Conservation (phyloP, 2,113 vertebrate species). For the Camelus dromedarius region DNA sequence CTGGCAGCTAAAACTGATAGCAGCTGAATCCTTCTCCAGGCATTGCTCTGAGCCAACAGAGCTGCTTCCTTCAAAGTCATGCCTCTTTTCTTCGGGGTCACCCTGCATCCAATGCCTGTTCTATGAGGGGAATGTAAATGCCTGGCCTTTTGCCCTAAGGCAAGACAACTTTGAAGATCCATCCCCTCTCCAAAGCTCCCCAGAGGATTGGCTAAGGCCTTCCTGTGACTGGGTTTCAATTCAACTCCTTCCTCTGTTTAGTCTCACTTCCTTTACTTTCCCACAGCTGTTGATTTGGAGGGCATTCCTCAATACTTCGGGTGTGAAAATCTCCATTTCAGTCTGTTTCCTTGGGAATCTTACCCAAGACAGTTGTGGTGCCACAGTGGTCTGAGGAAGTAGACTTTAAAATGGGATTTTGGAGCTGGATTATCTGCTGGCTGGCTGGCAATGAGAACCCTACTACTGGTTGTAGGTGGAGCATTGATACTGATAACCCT, state of each 20-base stretch:
- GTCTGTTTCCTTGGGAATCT: not conserved
- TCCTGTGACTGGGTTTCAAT: not conserved
- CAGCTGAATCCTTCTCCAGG: not conserved
- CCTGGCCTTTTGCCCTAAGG: not conserved
- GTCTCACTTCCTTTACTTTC: not conserved
- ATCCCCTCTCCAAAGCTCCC: not conserved
- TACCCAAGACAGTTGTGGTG: not conserved
- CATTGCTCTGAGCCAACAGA: not conserved
- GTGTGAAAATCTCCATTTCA: not conserved
- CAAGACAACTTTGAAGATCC: not conserved
- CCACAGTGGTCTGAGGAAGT: slow-evolving; percentile 34
- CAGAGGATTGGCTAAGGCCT: not conserved
- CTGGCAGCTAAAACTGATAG: not conserved
- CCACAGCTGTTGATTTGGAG: not conserved
- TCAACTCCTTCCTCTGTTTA: not conserved
- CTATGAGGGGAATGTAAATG: not conserved
- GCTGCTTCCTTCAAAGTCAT: not conserved
- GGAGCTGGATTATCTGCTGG: not conserved
- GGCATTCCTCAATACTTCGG: not conserved
- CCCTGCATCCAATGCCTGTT: not conserved
- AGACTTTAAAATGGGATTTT: slow-evolving; percentile 32
- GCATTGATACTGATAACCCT: not conserved
- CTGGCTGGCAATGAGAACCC: not conserved
- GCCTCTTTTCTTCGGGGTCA: not conserved
- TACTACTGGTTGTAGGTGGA: not conserved